phyloP scores from a whole-genome alignment of 2,797 vertebrate genomes.

The Peromyscus aztecus region DNA sequence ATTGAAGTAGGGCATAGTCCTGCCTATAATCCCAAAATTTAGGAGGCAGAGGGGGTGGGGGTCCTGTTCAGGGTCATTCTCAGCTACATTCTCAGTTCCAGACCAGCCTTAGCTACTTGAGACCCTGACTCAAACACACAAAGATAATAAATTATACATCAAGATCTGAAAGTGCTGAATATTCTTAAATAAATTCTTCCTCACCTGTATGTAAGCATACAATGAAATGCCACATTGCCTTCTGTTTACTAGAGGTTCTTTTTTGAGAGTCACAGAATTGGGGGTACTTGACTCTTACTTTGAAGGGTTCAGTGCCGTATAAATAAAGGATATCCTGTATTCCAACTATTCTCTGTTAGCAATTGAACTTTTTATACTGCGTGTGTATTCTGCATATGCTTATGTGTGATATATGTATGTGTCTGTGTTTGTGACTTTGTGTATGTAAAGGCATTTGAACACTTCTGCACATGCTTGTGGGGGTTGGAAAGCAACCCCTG shows the following conservation, averaged over 20 bases:
- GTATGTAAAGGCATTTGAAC: neutral
- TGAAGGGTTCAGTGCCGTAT: neutral
- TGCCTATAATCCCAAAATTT: neutral
- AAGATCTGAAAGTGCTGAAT: constrained; percentile 12
- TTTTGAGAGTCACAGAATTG: neutral
- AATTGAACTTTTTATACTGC: neutral
- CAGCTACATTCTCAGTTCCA: neutral
- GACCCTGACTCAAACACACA: neutral
- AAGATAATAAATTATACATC: neutral
- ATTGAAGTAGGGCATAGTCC: neutral
- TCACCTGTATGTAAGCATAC: neutral
- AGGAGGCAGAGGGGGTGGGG: neutral
- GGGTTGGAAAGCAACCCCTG: neutral
- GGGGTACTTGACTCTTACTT: neutral
- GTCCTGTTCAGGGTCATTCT: neutral
- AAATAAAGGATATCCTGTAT: neutral
- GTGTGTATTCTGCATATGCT: neutral
- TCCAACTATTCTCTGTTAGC: neutral
- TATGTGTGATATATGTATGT: neutral
- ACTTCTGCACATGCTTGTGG: neutral
- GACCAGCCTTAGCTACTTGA: neutral
- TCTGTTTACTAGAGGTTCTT: constrained; percentile 22
- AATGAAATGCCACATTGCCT: neutral
- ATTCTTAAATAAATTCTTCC: constrained; percentile 5
- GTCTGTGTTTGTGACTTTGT: neutral